Percentiles rank a stretch among this genome's conserved stretches.
These are phyloP conservation scores for Eulacestoma nigropectus DNA, from an alignment of 2,113 vertebrate species.

Conservation along the genomic window DNA sequence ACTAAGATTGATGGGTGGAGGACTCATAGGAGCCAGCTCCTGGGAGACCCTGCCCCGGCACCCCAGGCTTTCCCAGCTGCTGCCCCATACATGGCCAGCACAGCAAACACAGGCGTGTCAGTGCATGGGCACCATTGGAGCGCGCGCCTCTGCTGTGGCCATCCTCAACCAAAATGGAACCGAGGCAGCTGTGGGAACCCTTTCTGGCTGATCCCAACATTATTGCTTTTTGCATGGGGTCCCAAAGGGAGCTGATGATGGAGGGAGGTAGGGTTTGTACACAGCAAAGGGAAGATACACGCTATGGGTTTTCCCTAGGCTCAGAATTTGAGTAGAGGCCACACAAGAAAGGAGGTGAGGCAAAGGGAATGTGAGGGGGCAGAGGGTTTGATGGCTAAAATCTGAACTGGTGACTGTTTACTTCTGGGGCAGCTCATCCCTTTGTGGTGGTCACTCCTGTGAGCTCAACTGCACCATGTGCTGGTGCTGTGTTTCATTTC, in stretches of 20 bases:
- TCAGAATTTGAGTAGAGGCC: not conserved
- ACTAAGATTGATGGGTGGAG: constrained; percentile 47
- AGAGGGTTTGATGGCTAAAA: not conserved
- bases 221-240: not conserved
- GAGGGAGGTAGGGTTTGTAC: not conserved
- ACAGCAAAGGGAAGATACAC: not conserved
- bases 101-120: fast-evolving
- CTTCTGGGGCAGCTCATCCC: not conserved
- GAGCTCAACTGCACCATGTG: not conserved
- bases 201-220: not conserved
- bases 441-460: not conserved
- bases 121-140: not conserved
- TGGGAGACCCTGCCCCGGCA: not conserved
- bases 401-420: not conserved
- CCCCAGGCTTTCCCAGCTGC: not conserved
- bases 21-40: not conserved
- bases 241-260: not conserved
- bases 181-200: fast-evolving
- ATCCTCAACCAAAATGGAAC: not conserved
- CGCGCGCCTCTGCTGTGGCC: not conserved
- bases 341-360: not conserved
- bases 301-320: not conserved
- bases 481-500: not conserved
- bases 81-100: not conserved
- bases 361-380: not conserved